Base-by-base conservation (phyloP, 2,888 invertebrate species). In the Oligia strigilis region DNA sequence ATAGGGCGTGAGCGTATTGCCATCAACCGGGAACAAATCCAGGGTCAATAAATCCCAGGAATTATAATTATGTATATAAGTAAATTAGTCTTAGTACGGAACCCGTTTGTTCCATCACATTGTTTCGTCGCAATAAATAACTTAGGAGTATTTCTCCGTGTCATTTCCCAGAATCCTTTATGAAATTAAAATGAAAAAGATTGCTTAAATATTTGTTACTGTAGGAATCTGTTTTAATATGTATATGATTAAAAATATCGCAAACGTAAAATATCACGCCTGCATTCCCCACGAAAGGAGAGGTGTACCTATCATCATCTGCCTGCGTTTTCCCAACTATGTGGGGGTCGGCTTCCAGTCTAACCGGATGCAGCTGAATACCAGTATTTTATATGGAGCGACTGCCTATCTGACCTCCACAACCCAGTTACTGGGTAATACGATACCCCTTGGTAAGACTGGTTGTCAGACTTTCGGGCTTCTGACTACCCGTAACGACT, bases 1-100 rank as follows among this genome's bases (percentile, higher is more conserved):
- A 76, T 49, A 60, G 14, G n/a, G 36, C 8, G 58, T 29, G 17
- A 49, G 46, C 60, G 13, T 76, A n/a, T 75, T 75, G 75, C 29
- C 11, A 75, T 58, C 29, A 36, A 36, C 46, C 36, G 14, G 17
- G n/a, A 5, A 75, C 58, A 49, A 36, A 60, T 46, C 75, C 17
- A 76, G 76, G 60, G 60, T 76, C 9, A n/a, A 71, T 58, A 58
- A 76, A 49, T 62, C 49, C 36, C 19, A 5, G 76, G 46, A 76
- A 76, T 49, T 75, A 76, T 55, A 40, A 2, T 2, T 36, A 36
- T 4, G 3, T 36, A 75, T 76, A 76, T 49, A n/a, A 76, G 46
- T 49, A 60, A 49, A 60, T 62, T 76, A 49, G 76, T 60, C 36
- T 19, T 36, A 13, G 60, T 76, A 64, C n/a, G 76, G 76, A 75